Evolutionary conservation across 2,113 vertebrate species (phyloP), one percentile per base, ranked within the genome.

Genomic region (Vanacampus margaritifer): DNA sequence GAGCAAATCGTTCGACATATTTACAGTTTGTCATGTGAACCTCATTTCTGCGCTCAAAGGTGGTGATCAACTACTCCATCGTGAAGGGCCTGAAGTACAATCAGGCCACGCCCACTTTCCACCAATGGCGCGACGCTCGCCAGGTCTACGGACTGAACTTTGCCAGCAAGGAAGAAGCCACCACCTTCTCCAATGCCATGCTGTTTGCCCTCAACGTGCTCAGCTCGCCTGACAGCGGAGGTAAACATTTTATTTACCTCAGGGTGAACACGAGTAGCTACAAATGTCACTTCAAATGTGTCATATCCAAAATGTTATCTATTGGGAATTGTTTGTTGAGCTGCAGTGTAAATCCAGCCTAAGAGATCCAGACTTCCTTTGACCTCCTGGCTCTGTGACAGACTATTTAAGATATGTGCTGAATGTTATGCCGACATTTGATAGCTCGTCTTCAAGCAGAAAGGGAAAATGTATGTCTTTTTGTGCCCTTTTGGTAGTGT

Each of bases 61-160:
- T 99, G 87, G 97, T 99, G 86, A 99, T 99, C 84, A 99, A 99
- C 92, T 99, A 99, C 92, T 99, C 96, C 79, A 98, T 99, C 74
- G 96, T 98, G 87, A 99, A 98, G 79, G 97, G 97, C 67, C 90
- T 99, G 92, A 99, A 99, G 81, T 99, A 99, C 90, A 99, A 99
- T 86, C 97, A 99, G 91, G 97, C 97, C 67, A 99, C 97, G 0
- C 95, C 96, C 1, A 99, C 97, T 79, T 99, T 99, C 90, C 97
- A 99, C 82, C 97, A 99, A 90, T 99, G 97, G 97, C 94, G 97
- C 24, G 97, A 98, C 2, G 97, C 97, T 71, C 94, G 97, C 39
- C 96, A 98, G 88, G 97, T 99, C 69, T 99, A 99, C 1, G 97
- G 97, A 80, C 90, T 99, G 79, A 99, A 99, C 89, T 99, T 98